Evolutionary conservation across 2,888 invertebrate genomes (phyloP).

Genomic region (Eubasilissa splendida): DNA sequence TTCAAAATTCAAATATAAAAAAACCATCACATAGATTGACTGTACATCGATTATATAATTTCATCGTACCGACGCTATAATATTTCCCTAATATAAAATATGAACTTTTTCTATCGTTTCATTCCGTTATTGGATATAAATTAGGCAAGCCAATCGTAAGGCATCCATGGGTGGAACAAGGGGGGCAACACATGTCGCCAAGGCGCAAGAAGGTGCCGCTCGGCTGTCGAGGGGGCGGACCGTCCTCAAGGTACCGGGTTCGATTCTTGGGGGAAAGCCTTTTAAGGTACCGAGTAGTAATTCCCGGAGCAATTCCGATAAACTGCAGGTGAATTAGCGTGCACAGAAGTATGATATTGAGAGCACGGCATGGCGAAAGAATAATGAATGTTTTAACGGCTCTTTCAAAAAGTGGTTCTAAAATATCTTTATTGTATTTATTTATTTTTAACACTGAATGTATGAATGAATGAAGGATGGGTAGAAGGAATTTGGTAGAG

Average conservation of each 20-base stretch:
- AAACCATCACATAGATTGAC: background rate
- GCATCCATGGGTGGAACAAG: constrained; percentile 34
- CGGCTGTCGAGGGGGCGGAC: background rate
- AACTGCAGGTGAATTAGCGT: constrained; percentile 52
- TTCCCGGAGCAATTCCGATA: constrained; percentile 27
- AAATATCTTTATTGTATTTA: no score
- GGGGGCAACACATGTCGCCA: constrained; percentile 54
- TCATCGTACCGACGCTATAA: constrained; percentile 55
- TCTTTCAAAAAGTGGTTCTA: background rate
- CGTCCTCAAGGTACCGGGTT: constrained; percentile 14
- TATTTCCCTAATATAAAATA: constrained; percentile 57
- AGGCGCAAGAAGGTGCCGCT: constrained; percentile 19
- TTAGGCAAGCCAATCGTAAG: constrained; percentile 55
- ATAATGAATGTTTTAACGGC: constrained; percentile 39
- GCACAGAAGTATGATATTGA: constrained; percentile 28
- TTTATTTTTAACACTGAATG: no score
- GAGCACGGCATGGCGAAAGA: constrained; percentile 39
- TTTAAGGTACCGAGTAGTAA: constrained; percentile 36
- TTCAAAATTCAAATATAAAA: no score
- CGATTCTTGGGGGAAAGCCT: background rate
- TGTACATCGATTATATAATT: constrained; percentile 49
- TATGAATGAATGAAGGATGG: no score
- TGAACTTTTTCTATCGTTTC: constrained; percentile 57
- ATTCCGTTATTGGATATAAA: constrained; percentile 59
- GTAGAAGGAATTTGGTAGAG: no score